Base-by-base conservation (phyloP, 2,113 vertebrate genomes). In the Pseudois nayaur region DNA sequence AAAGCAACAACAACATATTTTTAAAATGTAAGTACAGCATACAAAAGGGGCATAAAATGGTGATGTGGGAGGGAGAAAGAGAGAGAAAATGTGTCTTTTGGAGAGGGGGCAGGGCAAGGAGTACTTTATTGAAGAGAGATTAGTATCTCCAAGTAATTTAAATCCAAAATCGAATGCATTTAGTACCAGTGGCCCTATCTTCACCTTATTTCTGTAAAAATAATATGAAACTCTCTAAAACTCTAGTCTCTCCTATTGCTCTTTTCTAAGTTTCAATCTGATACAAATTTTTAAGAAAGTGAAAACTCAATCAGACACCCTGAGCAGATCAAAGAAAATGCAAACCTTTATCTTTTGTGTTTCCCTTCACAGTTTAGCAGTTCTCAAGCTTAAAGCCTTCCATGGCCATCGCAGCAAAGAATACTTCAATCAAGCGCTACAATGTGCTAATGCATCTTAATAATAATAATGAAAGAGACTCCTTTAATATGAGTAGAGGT, bases 281-380 rank as follows among this genome's bases (percentile, higher is more conserved):
- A 95, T 78, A 88, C 9, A 15, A 82, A 96, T 92, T 92, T 50
- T 43, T 62, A 59, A 97, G 23, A 92, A 59, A 85, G 71, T 87
- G 93, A 97, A 96, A 96, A 29, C 21, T 43, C 79, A 5, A 0
- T 89, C 95, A 97, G 96, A 82, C 71, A 90, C 89, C 84, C 93
- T 86, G 96, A 89, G 85, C 43, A 89, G 97, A 98, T 98, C 94
- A 98, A 98, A 98, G 88, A 60, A 62, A 91, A 97, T 3, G 15
- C 57, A 96, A 93, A 55, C 71, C 76, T 98, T 97, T 54, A n/a
- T 97, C 94, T 92, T 95, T n/a, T 83, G 31, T 94, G 43, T 93
- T 76, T 89, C 60, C 13, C 40, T 82, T 71, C 48, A 84, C 40
- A 94, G 55, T 78, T 98, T 89, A 96, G 89, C 76, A 91, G 84